A percentile compares a stretch with the other conserved stretches of the same genome.
Conservation (phyloP, 2,797 vertebrate species). For the Glyptemys insculpta region DNA sequence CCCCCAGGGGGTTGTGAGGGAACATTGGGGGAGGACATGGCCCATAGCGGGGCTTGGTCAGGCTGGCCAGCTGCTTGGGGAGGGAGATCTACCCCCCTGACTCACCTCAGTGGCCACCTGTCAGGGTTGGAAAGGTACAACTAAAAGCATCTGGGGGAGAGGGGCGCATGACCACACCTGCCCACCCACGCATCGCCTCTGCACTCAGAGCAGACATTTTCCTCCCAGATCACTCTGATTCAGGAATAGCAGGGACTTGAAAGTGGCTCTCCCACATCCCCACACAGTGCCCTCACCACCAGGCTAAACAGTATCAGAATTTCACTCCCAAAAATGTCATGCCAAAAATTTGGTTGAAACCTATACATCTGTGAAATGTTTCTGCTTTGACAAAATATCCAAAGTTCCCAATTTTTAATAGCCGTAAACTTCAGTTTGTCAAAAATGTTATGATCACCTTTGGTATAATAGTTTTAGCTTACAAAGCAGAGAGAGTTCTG, state of each 20-base stretch:
- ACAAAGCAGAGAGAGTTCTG: not conserved
- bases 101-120: not conserved
- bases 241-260: not conserved
- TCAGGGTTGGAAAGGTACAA: not conserved
- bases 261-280: not conserved
- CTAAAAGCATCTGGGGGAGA: too few relatives aligned
- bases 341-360: not conserved
- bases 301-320: not conserved
- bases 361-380: rapidly evolving
- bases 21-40: not conserved
- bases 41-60: too few relatives aligned
- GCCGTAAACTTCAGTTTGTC: not conserved
- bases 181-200: not conserved
- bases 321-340: not conserved
- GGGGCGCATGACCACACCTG: too few relatives aligned
- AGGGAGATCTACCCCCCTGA: not conserved
- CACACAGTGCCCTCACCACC: not conserved
- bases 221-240: not conserved
- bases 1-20: too few relatives aligned
- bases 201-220: not conserved
- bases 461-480: not conserved
- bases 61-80: too few relatives aligned
- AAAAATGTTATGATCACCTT: not conserved
- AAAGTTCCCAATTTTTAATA: not conserved
- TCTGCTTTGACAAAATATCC: not conserved